A percentile compares a stretch with the other conserved stretches of the same genome.
These are phyloP conservation scores for Diplodus puntazzo DNA, from an alignment of 2,797 vertebrate species.

Conservation along the genomic window DNA sequence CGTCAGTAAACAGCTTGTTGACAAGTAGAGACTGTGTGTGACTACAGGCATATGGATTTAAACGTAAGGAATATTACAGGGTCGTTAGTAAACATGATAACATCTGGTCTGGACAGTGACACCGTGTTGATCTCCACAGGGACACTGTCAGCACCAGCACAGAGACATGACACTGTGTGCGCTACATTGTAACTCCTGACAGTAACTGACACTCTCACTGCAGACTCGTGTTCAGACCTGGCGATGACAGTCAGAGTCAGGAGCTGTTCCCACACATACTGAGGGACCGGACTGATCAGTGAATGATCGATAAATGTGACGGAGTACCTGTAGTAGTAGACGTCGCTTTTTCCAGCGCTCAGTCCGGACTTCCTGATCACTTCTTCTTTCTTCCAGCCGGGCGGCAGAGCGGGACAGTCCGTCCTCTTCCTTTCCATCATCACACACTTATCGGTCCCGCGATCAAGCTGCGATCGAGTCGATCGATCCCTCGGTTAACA, in stretches of 20 bases:
- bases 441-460: slow-evolving; percentile 6
- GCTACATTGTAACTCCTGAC: slow-evolving; percentile 13
- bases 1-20: not conserved
- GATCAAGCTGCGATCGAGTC: not conserved
- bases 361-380: slow-evolving; percentile 98
- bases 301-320: slow-evolving; percentile 3
- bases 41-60: no score
- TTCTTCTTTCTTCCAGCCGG: slow-evolving; percentile 98
- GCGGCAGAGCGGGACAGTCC: slow-evolving; percentile 93
- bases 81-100: not conserved
- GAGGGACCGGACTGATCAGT: not conserved
- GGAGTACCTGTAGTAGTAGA: slow-evolving; percentile 81
- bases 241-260: not conserved
- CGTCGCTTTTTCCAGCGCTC: slow-evolving; percentile 86
- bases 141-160: not conserved
- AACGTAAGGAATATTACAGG: not conserved
- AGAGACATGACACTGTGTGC: no score
- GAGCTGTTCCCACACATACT: not conserved
- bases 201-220: no score
- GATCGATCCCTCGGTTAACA: slow-evolving; percentile 1
- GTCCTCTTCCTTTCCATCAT: slow-evolving; percentile 92
- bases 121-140: not conserved
- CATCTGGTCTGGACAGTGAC: not conserved
- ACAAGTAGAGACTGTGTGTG: not conserved
- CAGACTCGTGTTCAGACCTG: not conserved